Percentiles rank a stretch among this genome's conserved stretches.
phyloP scores from a whole-genome alignment of 2,797 vertebrate species.

The Borostomias antarcticus region DNA sequence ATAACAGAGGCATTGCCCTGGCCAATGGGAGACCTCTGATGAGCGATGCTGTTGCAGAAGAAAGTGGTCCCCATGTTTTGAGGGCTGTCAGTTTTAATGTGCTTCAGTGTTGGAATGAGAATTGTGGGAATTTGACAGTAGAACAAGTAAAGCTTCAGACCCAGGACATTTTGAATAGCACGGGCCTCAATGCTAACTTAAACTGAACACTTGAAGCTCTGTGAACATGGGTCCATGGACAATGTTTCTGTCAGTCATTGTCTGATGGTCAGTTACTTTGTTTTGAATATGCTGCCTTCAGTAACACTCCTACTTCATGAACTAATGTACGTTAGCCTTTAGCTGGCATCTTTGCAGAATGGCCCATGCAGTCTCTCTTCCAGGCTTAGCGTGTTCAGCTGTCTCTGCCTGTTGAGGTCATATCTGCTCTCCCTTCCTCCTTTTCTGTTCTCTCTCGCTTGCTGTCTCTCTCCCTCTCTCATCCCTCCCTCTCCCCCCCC shows the following conservation, averaged over 20 bases:
- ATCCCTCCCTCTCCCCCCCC: not conserved
- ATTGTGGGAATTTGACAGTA: too few species aligned
- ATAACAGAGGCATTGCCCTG: not conserved
- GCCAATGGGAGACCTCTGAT: not conserved
- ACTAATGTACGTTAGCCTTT: not conserved
- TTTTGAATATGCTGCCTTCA: too few species aligned
- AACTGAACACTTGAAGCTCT: too few species aligned
- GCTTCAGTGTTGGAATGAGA: too few species aligned
- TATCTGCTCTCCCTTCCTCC: constrained; percentile 2
- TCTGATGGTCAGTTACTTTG: too few species aligned
- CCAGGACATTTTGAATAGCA: too few species aligned
- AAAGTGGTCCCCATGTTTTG: not conserved
- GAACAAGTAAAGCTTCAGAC: too few species aligned
- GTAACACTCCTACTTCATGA: not conserved
- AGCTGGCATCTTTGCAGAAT: not conserved
- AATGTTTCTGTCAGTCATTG: too few species aligned
- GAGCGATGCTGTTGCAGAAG: not conserved
- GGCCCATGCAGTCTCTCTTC: not conserved
- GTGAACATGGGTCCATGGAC: too few species aligned
- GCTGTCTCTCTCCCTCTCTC: not conserved
- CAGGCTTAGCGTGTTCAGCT: constrained; percentile 23
- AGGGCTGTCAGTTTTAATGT: not conserved
- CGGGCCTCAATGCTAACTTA: too few species aligned
- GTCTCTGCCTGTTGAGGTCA: constrained; percentile 7
- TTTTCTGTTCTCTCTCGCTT: constrained; percentile 13